Percentiles rank a stretch among this genome's conserved stretches.
These are phyloP conservation scores for Drosophila leontia DNA, from an alignment of 1,140 invertebrate genomes.

Conservation along the genomic window DNA sequence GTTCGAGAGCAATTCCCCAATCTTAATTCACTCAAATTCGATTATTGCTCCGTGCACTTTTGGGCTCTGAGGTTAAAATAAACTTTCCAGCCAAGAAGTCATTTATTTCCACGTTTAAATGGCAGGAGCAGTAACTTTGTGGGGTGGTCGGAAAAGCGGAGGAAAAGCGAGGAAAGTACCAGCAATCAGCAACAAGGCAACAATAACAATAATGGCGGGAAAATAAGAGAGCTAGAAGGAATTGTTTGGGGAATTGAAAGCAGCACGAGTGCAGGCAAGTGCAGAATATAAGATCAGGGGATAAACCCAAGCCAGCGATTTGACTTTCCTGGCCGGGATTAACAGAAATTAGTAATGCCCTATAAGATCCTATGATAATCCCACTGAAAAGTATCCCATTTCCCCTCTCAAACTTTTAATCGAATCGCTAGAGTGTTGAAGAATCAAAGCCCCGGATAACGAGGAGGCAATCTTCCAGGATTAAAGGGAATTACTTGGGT, in stretches of 20 bases:
- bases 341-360: slow-evolving; percentile 1
- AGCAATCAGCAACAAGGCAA: slow-evolving; percentile 49
- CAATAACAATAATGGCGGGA: slow-evolving; percentile 49
- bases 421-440: slow-evolving; percentile 18
- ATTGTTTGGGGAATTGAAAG: slow-evolving; percentile 36
- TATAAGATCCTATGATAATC: slow-evolving; percentile 1
- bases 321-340: not conserved
- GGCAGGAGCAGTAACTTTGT: slow-evolving; percentile 64
- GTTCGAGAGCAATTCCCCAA: slow-evolving; percentile 80
- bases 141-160: not conserved
- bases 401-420: not conserved
- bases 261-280: slow-evolving; percentile 18
- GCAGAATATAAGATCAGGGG: slow-evolving; percentile 9
- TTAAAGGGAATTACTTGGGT: slow-evolving; percentile 25
- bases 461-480: slow-evolving; percentile 18
- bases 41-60: slow-evolving; percentile 77
- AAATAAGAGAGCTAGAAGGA: slow-evolving; percentile 27
- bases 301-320: not conserved
- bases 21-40: slow-evolving; percentile 85
- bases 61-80: slow-evolving; percentile 75
- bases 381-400: not conserved
- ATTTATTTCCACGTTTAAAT: slow-evolving; percentile 81
- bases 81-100: slow-evolving; percentile 79
- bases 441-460: not conserved
- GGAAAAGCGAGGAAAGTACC: slow-evolving; percentile 32